phyloP scores from a whole-genome alignment of 2,113 vertebrate genomes.

The Sorex fumeus region DNA sequence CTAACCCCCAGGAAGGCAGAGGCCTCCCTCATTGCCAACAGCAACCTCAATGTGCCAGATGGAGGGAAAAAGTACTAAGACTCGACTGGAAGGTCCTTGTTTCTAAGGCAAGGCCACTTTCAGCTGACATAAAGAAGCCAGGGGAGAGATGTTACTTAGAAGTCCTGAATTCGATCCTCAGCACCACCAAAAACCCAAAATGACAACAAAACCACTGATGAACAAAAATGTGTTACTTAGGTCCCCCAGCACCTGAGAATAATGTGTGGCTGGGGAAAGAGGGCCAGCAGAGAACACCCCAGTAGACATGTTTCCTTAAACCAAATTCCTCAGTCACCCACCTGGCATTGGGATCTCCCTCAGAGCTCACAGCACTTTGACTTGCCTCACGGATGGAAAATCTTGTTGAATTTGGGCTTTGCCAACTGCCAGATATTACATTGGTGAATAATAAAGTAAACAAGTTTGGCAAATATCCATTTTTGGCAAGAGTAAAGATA shows the following conservation, averaged over 20 bases:
- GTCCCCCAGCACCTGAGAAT: too few relatives aligned
- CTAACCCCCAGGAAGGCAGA: too few relatives aligned
- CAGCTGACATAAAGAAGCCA: neutral
- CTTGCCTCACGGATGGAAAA: neutral
- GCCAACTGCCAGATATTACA: neutral
- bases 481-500: constrained; percentile 9
- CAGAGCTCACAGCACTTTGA: neutral
- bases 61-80: too few relatives aligned
- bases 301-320: neutral
- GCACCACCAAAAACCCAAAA: too few relatives aligned
- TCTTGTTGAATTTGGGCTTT: constrained; percentile 21
- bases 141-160: too few relatives aligned
- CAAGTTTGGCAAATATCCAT: neutral
- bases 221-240: too few relatives aligned
- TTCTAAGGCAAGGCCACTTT: constrained; percentile 22
- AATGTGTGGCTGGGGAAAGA: neutral
- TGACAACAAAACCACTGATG: too few relatives aligned
- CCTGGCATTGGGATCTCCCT: constrained; percentile 18
- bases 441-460: neutral
- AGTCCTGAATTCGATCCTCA: too few relatives aligned
- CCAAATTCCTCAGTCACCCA: too few relatives aligned
- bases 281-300: neutral
- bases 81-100: neutral
- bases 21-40: too few relatives aligned
- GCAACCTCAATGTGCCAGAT: too few relatives aligned